Evolutionary conservation across 2,888 invertebrate species (phyloP).

Genomic region (Lepidochrysops patricia): DNA sequence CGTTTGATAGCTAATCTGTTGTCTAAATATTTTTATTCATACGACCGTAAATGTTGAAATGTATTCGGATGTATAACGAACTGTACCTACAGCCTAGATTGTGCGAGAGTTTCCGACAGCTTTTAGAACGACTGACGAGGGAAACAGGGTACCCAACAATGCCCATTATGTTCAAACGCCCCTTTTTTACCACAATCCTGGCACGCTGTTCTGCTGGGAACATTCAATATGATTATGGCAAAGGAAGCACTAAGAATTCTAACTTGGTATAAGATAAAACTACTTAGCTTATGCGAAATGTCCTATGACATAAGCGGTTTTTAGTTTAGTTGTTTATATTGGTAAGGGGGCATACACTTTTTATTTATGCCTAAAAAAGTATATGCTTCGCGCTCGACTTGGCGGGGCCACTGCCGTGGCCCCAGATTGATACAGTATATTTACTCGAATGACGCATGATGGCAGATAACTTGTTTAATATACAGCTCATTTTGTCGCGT

Average conservation of each 20-base stretch:
- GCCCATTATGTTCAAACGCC: neutral
- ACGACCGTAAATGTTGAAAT: neutral
- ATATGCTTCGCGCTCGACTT: too few species aligned
- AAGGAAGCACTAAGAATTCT: neutral
- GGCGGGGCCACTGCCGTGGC: too few species aligned
- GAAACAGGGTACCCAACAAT: neutral
- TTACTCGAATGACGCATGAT: too few species aligned
- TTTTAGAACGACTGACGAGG: constrained; percentile 1
- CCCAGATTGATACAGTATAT: too few species aligned
- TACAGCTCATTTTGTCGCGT: neutral
- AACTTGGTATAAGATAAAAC: neutral
- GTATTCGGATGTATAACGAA: neutral
- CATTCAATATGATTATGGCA: neutral
- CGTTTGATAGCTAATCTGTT: too few species aligned
- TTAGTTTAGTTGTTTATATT: neutral
- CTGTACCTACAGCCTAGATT: neutral
- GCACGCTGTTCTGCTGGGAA: neutral
- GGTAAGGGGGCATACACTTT: neutral
- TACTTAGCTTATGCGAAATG: too few species aligned
- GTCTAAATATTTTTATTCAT: too few species aligned
- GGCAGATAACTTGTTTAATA: too few species aligned
- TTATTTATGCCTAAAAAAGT: too few species aligned
- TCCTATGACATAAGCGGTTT: too few species aligned
- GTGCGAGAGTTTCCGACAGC: neutral
- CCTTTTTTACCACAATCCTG: neutral